Evolutionary conservation across 2,888 invertebrate species (phyloP), one percentile per base, ranked within the genome.

Genomic region (Diarsia brunnea): DNA sequence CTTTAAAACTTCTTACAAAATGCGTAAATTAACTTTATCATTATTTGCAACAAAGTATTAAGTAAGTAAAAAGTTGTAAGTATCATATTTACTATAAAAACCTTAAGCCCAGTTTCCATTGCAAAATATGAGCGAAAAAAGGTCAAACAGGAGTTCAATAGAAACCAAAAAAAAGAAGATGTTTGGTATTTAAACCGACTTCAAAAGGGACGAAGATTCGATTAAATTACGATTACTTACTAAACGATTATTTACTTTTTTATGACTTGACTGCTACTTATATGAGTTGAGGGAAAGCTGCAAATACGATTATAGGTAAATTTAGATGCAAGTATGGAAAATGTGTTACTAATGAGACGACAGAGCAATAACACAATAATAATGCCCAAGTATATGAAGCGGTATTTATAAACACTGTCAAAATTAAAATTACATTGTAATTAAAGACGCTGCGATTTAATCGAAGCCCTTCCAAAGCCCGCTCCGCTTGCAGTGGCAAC

Each of bases 1-100:
- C 60, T 70, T 49, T 45, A 67, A 58, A 60, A 68, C 2, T 27
- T 49, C 11, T 51, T 49, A 67, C 43, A 60, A 58, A 64, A 60
- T 51, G 60, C 67, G 4, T 68, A 72, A 69, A 71, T 69, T 61
- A 47, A 65, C 55, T 19, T 64, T 65, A 69, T 69, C 27, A 58
- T 31, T 69, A 72, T 7, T n/a, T n/a, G 12, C 55, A 49, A 73
- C 79, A 64, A 58, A 71, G 27, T 65, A 70, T 68, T 75, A 58
- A 73, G 67, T 84, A 68, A 0, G 38, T 38, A 38, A 38, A 38
- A 8, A 38, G 1, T 38, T 0, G 8, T 8, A 38, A 38, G 38
- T 38, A 80, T 27, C 47, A 4, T 60, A 11, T 43, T 67, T 51
- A 64, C n/a, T 53, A 51, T n/a, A 72, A 58, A 66, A 78, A 51